Percentiles rank a stretch among this genome's conserved stretches.
Conservation (phyloP, 1,140 invertebrate genomes). For the Hydropsyche tenuis region DNA sequence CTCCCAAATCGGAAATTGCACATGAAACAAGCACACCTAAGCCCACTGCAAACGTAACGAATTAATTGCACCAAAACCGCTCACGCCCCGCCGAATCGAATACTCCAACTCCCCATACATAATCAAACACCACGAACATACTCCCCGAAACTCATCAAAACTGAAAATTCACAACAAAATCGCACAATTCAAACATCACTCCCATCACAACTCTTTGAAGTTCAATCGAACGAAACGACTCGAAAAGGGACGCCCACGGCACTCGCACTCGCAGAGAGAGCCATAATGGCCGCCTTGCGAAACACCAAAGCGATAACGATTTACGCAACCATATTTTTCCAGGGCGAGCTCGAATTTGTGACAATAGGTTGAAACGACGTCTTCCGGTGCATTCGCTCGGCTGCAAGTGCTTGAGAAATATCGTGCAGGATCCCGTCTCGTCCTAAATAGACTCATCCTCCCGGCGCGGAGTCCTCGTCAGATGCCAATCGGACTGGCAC, state of each 20-base stretch:
- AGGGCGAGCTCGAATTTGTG: background rate
- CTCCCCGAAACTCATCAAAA: too few relatives aligned
- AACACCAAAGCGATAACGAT: background rate
- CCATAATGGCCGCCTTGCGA: background rate
- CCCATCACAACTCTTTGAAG: too few relatives aligned
- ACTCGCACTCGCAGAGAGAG: background rate
- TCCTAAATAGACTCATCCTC: conserved; percentile 34
- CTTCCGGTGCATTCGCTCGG: conserved; percentile 35
- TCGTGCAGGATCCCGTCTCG: background rate
- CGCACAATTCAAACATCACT: too few relatives aligned
- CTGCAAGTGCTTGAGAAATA: conserved; percentile 24
- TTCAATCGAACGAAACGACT: too few relatives aligned
- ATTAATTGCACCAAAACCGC: too few relatives aligned
- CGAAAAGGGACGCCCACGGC: background rate
- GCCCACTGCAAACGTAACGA: too few relatives aligned
- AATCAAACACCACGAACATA: too few relatives aligned
- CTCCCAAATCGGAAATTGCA: too few relatives aligned
- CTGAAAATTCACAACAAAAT: too few relatives aligned
- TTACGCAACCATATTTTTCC: conserved; percentile 23
- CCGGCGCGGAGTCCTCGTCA: background rate
- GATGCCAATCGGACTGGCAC: conserved; percentile 26
- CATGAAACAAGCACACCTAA: too few relatives aligned
- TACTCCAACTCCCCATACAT: too few relatives aligned
- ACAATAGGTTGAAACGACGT: conserved; percentile 14
- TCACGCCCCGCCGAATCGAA: too few relatives aligned